A percentile compares a stretch with the other conserved stretches of the same genome.
Evolutionary conservation across 2,113 vertebrate genomes (phyloP).

Genomic region (Petrocephalus zakoni): DNA sequence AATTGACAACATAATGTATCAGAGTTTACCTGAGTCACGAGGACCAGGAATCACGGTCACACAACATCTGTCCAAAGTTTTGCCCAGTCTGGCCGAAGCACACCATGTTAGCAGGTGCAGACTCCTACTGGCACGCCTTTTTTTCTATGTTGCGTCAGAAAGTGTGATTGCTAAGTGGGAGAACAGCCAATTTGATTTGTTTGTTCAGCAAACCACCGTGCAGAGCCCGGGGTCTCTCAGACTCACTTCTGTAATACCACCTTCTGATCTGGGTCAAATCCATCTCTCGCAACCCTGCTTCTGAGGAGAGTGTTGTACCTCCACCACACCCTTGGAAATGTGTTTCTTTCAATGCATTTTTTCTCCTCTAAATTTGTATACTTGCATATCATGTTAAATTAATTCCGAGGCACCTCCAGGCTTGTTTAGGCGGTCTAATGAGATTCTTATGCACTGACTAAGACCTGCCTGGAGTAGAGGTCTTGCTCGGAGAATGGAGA

Average conservation of each 20-base stretch:
- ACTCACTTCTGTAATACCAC: constrained; percentile 49
- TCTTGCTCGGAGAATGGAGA: constrained; percentile 15
- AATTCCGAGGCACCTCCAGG: not conserved
- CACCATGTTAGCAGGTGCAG: not conserved
- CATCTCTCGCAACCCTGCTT: constrained; percentile 21
- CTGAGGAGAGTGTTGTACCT: not conserved
- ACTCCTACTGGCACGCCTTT: not conserved
- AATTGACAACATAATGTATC: not conserved
- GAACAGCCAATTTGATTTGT: constrained; percentile 11
- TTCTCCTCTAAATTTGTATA: not conserved
- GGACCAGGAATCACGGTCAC: not conserved
- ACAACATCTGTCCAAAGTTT: not conserved
- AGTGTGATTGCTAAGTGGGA: not conserved
- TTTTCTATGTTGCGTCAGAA: not conserved
- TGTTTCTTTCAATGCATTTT: not conserved
- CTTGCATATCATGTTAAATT: not conserved
- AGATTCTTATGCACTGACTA: not conserved
- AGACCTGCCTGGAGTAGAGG: not conserved
- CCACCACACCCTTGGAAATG: not conserved
- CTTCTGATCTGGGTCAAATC: constrained; percentile 40
- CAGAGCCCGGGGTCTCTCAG: constrained; percentile 26
- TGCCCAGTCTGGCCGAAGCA: not conserved
- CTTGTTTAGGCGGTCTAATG: not conserved
- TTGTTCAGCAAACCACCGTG: constrained; percentile 43
- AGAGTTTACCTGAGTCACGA: not conserved